phyloP scores from a whole-genome alignment of 2,113 vertebrate genomes.

The Hiodon tergisus region DNA sequence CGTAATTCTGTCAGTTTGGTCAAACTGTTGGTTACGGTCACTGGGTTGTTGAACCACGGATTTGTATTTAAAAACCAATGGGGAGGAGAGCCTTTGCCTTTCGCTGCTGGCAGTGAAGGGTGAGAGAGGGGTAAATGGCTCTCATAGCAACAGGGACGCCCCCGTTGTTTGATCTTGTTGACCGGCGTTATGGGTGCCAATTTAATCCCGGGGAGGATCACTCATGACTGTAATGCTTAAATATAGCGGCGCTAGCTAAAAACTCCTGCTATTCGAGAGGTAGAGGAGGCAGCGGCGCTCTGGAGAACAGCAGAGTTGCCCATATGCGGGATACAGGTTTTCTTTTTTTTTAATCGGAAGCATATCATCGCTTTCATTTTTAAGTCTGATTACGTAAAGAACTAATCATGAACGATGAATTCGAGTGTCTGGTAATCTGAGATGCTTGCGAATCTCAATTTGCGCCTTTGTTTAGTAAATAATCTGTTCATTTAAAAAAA shows the following conservation, averaged over 20 bases:
- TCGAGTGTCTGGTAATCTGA: too few relatives aligned
- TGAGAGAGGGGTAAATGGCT: slow-evolving; percentile 17
- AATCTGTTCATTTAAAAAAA: too few relatives aligned
- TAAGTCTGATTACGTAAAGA: too few relatives aligned
- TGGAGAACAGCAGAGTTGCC: too few relatives aligned
- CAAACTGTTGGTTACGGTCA: too few relatives aligned
- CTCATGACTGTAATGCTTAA: slow-evolving; percentile 49
- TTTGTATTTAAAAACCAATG: slow-evolving; percentile 16
- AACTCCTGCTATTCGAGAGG: slow-evolving; percentile 30
- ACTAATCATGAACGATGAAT: too few relatives aligned
- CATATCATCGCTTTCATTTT: too few relatives aligned
- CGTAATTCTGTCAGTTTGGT: too few relatives aligned
- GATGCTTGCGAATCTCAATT: too few relatives aligned
- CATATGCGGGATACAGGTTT: too few relatives aligned
- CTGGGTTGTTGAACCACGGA: not conserved
- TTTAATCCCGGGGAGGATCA: slow-evolving; percentile 44
- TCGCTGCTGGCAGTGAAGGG: slow-evolving; percentile 21
- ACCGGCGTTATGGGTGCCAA: slow-evolving; percentile 38
- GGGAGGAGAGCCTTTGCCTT: slow-evolving; percentile 28
- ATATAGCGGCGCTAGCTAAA: slow-evolving; percentile 42
- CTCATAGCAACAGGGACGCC: slow-evolving; percentile 39
- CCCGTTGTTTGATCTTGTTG: slow-evolving; percentile 44
- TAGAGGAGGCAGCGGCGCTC: not conserved
- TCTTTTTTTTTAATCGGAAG: too few relatives aligned
- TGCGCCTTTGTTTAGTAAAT: too few relatives aligned